Percentiles rank a stretch among this genome's conserved stretches.
phyloP scores from a whole-genome alignment of 2,888 invertebrate species.

The Pristionchus entomophagus region DNA sequence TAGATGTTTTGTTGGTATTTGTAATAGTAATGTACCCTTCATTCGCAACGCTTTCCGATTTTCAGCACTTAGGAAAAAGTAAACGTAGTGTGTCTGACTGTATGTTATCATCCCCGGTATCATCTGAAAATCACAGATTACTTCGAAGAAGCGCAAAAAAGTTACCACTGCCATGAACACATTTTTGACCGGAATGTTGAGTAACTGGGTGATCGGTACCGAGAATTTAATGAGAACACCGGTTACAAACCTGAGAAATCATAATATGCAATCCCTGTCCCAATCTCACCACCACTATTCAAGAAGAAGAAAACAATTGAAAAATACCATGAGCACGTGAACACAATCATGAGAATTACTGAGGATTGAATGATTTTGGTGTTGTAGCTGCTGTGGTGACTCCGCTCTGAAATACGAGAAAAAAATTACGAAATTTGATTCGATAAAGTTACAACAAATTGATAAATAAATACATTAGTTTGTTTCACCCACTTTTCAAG shows the following conservation, averaged over 20 bases:
- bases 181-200: neutral
- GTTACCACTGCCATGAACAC: neutral
- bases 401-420: too few species aligned
- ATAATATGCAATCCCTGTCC: neutral
- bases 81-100: neutral
- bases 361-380: neutral
- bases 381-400: neutral
- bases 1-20: too few species aligned
- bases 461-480: too few species aligned
- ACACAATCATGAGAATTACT: neutral
- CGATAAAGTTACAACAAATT: too few species aligned
- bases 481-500: too few species aligned
- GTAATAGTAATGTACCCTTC: neutral
- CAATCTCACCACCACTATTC: too few species aligned
- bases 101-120: neutral
- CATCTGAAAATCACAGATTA: neutral
- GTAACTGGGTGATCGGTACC: neutral
- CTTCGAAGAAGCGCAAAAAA: neutral
- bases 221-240: neutral
- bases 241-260: neutral
- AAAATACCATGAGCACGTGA: constrained; percentile 16
- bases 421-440: too few species aligned
- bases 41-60: neutral
- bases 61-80: neutral
- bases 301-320: too few species aligned